Base-by-base conservation (phyloP, 2,797 vertebrate genomes). In the Paedocypris micromegethes region DNA sequence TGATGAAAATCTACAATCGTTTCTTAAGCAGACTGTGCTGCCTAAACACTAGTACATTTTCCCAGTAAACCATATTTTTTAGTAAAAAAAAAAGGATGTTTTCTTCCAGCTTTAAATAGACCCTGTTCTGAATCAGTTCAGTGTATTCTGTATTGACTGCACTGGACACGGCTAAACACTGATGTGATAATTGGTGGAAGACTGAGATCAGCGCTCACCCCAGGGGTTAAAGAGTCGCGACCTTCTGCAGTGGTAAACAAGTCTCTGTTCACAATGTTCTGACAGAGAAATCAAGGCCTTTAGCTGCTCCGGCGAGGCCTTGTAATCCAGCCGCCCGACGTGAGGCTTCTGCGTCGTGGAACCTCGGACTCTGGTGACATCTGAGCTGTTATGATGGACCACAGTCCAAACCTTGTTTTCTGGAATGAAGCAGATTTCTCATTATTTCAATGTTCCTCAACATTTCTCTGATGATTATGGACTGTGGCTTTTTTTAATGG, bases 251-350 rank as follows among this genome's bases (percentile, higher is more conserved):
- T 84, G 84, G 83, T 98, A 98, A 41, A 86, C 81, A 55, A 93
- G 86, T 78, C 94, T 93, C 82, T 98, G 96, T 53, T 98, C 94
- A 2, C 96, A 98, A 77, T 95, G 87, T 77, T 96, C 94, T 0
- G 93, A 93, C 3, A 84, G 84, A 0, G 84, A 88, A 0, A 96
- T 92, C 50, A 98, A 49, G 0, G 90, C 90, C 0, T 87, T 90
- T 2, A 98, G 87, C 55, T 97, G 95, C 7, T 93, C 89, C 0
- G 71, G 46, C 0, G 90, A 92, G 40, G 86, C 75, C 75, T 89
- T 88, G 67, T 98, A 98, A 87, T 91, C 88, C 68, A 98, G 86
- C 68, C 46, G 82, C 83, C 86, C 87, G 63, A 82, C 4, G 66
- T 94, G 91, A 0, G 94, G 93, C 42, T 86, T 89, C 70, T 83